Evolutionary conservation across 2,113 vertebrate species (phyloP), one percentile per base, ranked within the genome.

Genomic region (Oryzias woworae): DNA sequence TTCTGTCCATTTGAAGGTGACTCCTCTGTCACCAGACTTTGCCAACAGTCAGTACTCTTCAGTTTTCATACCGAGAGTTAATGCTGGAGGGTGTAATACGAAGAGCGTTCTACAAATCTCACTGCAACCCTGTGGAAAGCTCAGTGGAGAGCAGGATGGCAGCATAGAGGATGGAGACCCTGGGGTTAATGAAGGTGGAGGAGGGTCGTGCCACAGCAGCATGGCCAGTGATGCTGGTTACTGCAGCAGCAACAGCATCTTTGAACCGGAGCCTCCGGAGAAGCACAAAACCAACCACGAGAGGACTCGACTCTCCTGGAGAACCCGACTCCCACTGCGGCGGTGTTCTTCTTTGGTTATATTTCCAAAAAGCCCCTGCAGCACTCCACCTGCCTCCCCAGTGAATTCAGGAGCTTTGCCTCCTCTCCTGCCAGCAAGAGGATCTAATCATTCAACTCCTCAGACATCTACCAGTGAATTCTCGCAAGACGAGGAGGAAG

Each of bases 331-430:
- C 58, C 95, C 95, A 0, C 85, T 98, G 22, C 93, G 95, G 69
- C 94, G 96, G 14, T 99, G 95, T 82, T 97, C 96, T 1, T 98
- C 97, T 0, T 82, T 99, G 83, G 93, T 98, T 55, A 94, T 99
- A 82, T 97, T 98, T 58, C 95, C 96, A 16, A 90, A 92, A 83
- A 98, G 94, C 75, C 95, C 94, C 64, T 95, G 94, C 24, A 90
- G 71, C 71, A 97, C 94, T 4, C 96, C 95, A 18, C 96, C 96
- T 16, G 82, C 92, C 24, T 96, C 95, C 47, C 95, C 95, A 0
- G 89, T 93, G 43, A 89, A 80, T 72, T 82, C 90, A 4, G 83
- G 86, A 61, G 87, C 91, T 12, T 68, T 89, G 16, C 87, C 90
- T 16, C 73, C 74, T 54, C 89, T 91, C 1, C 82, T 86, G 16